Evolutionary conservation across 1,140 invertebrate genomes (phyloP).

Genomic region (Psix sp.): DNA sequence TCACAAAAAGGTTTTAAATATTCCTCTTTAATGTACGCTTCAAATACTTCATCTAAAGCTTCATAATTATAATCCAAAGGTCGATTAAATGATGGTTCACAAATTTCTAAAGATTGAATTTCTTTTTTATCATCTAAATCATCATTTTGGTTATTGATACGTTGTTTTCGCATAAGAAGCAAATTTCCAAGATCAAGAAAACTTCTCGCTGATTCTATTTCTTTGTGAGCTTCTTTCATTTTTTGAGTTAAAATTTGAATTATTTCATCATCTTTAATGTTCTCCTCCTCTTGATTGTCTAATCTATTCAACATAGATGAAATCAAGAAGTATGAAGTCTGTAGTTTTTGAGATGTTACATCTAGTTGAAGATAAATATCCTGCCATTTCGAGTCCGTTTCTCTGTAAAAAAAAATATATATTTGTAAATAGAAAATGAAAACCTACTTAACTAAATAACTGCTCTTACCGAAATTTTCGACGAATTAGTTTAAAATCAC

Average conservation of each 20-base stretch:
- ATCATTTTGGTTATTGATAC: slow-evolving; percentile 3
- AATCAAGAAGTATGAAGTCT: slow-evolving; percentile 64
- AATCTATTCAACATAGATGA: slow-evolving; percentile 64
- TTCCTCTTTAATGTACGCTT: slow-evolving; percentile 74
- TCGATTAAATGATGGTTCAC: slow-evolving; percentile 42
- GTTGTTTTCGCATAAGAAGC: slow-evolving; percentile 60
- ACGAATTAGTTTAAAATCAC: slow-evolving; percentile 50
- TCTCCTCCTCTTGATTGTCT: slow-evolving; percentile 55
- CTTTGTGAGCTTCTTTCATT: slow-evolving; percentile 64
- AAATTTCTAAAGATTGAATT: not conserved
- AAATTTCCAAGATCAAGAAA: slow-evolving; percentile 68
- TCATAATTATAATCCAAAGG: slow-evolving; percentile 62
- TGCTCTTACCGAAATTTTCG: slow-evolving; percentile 61
- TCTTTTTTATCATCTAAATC: slow-evolving; percentile 13
- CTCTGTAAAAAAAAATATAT: slow-evolving; percentile 43
- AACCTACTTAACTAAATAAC: no score
- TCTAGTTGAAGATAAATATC: slow-evolving; percentile 70
- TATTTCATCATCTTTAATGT: slow-evolving; percentile 40
- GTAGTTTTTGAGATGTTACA: slow-evolving; percentile 68
- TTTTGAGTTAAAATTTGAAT: slow-evolving; percentile 50
- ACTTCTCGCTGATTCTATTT: slow-evolving; percentile 67
- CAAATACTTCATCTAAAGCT: slow-evolving; percentile 75
- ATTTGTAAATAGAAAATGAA: not conserved
- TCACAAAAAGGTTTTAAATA: slow-evolving; percentile 67
- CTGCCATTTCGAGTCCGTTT: slow-evolving; percentile 64